phyloP scores from a whole-genome alignment of 30 jellyfish, hydroid and myxozoan species.

The Hydractinia echinata region DNA sequence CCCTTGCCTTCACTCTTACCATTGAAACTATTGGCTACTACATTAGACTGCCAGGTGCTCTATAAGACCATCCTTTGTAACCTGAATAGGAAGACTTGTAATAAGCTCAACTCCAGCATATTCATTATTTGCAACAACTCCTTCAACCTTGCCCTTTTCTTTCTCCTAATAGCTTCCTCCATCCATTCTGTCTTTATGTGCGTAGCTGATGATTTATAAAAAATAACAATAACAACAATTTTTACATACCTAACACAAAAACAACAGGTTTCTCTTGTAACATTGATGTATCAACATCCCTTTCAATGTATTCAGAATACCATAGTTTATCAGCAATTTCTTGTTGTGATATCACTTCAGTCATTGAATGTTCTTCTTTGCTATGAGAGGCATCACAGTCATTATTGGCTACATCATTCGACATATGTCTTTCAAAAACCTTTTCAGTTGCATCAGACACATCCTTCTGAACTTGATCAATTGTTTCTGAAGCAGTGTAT shows the following conservation, averaged over 20 bases:
- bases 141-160: no score
- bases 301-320: slow-evolving; percentile 37
- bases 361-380: slow-evolving; percentile 7
- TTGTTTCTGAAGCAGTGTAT: background rate
- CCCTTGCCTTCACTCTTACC: no score
- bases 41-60: no score
- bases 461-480: background rate
- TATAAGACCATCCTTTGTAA: no score
- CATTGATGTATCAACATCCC: slow-evolving; percentile 19
- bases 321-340: slow-evolving; percentile 24
- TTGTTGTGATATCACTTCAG: background rate
- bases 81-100: no score
- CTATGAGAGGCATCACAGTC: slow-evolving; percentile 13
- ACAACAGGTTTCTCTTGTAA: slow-evolving; percentile 46
- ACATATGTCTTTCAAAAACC: slow-evolving; percentile 10
- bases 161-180: no score
- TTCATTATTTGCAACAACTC: no score
- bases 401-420: background rate
- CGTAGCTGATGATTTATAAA: no score
- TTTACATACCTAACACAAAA: slow-evolving; percentile 66
- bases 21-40: no score
- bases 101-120: no score
- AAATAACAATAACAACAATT: no score
- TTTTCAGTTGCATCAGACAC: background rate
- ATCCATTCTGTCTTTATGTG: no score